Conservation (phyloP, 2,888 invertebrate species). For the Drosophila austrosaltans region DNA sequence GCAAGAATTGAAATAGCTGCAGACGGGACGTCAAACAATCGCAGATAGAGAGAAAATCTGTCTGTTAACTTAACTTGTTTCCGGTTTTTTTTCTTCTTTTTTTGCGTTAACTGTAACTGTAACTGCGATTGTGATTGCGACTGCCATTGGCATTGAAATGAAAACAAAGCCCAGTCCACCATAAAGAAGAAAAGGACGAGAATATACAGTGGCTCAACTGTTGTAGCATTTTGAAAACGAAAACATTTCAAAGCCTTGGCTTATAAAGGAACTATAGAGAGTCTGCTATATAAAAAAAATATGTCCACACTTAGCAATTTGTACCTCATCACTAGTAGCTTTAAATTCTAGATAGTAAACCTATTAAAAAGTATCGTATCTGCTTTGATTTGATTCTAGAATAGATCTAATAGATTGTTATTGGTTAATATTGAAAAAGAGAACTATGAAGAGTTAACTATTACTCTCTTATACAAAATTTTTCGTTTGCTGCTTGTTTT, state of each 20-base stretch:
- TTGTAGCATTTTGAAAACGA: not conserved
- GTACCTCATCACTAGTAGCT: no score
- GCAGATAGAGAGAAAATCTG: conserved; percentile 52
- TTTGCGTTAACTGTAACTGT: conserved; percentile 55
- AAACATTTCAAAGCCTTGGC: not conserved
- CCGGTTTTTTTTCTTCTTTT: conserved; percentile 63
- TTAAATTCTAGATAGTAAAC: no score
- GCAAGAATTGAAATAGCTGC: conserved; percentile 49
- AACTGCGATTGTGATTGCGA: not conserved
- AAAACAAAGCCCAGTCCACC: conserved; percentile 58
- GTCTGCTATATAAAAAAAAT: no score
- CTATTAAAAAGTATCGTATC: no score
- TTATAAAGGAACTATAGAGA: no score
- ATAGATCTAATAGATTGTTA: no score
- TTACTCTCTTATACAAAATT: no score
- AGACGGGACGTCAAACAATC: conserved; percentile 77
- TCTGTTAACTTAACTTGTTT: conserved; percentile 68
- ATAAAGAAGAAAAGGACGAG: conserved; percentile 10
- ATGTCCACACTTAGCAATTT: no score
- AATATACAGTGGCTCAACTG: not conserved
- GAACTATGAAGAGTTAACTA: no score
- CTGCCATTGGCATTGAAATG: conserved; percentile 66
- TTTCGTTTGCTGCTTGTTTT: no score
- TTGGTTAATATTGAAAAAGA: no score
- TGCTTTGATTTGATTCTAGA: no score